These are phyloP conservation scores for Orthosia gracilis DNA, from an alignment of 2,888 invertebrate species.

Conservation along the genomic window DNA sequence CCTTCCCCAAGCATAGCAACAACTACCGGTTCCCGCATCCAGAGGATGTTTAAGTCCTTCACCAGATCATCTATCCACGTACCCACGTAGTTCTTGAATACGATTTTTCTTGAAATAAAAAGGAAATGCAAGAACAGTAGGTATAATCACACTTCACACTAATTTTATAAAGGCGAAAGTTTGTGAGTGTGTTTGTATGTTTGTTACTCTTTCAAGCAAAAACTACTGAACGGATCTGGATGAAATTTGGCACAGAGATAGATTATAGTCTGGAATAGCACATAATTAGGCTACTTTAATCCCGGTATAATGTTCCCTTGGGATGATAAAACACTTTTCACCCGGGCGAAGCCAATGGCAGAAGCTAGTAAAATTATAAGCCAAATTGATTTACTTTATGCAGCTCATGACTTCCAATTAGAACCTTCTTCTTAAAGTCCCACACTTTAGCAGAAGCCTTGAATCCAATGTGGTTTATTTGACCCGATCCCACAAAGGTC, in stretches of 20 bases:
- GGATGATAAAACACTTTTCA: no score
- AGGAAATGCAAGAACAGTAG: not conserved
- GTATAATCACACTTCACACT: no score
- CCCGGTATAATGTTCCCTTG: no score
- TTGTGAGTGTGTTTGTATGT: no score
- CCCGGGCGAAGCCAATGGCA: no score
- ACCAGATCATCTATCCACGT: not conserved
- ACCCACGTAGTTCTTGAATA: not conserved
- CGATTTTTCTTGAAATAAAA: not conserved
- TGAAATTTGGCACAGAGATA: no score
- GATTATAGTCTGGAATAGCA: no score
- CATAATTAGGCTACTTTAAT: no score
- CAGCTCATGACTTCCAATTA: constrained; percentile 94
- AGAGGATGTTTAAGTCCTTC: not conserved
- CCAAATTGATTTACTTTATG: constrained; percentile 93
- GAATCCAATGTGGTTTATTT: constrained; percentile 97
- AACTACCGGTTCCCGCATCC: not conserved
- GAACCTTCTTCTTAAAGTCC: constrained; percentile 93
- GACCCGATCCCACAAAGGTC: constrained; percentile 96
- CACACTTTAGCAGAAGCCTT: constrained; percentile 96
- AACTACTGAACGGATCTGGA: no score
- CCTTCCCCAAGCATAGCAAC: not conserved
- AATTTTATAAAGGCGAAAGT: no score
- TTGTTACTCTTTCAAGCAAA: no score
- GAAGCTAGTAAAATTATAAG: no score